Conservation (phyloP, 2,888 invertebrate species). For the Norana najaformis region DNA sequence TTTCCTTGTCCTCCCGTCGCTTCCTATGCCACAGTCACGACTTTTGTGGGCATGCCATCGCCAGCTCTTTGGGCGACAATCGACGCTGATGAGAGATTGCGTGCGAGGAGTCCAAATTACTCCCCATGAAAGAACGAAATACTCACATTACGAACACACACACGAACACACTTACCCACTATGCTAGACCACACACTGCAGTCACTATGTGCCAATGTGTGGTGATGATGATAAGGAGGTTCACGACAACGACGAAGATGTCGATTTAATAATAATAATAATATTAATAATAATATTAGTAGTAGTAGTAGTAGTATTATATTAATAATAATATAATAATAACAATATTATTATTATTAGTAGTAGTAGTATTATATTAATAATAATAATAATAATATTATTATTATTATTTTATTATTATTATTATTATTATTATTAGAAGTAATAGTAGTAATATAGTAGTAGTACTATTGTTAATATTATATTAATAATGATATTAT, state of each 20-base stretch:
- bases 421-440: too few species aligned
- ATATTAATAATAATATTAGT: too few species aligned
- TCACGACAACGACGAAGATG: conserved; percentile 24
- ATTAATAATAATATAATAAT: too few species aligned
- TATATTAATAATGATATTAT: too few species aligned
- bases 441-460: too few species aligned
- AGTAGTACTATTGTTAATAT: too few species aligned
- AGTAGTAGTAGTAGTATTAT: too few species aligned
- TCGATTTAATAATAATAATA: too few species aligned
- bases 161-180: not conserved
- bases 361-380: too few species aligned
- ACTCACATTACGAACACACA: not conserved
- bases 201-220: not conserved
- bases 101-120: not conserved
- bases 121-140: not conserved
- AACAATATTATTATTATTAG: too few species aligned
- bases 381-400: too few species aligned
- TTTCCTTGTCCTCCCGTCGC: not conserved
- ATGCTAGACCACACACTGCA: not conserved
- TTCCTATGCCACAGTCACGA: not conserved
- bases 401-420: too few species aligned
- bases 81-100: conserved; percentile 7
- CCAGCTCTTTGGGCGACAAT: not conserved
- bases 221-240: not conserved
- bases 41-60: conserved; percentile 13